Base-by-base conservation (phyloP, 1,140 invertebrate genomes). In the Drosophila seguyi region DNA sequence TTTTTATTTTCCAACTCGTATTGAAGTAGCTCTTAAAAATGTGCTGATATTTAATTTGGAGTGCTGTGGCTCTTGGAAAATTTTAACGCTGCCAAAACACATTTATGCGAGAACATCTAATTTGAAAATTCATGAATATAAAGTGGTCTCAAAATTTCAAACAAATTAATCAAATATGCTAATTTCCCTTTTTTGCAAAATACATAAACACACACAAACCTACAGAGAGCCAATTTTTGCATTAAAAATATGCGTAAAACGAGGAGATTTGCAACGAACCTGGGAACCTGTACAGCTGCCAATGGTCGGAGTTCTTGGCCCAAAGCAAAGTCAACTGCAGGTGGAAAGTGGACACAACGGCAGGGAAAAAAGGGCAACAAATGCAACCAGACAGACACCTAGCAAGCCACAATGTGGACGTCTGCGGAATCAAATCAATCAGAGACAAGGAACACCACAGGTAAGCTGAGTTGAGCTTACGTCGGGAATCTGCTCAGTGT, bases 61-160 rank as follows among this genome's bases (percentile, higher is more conserved):
- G 6, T n/a, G 38, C 18, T 18, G 10, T 42, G 29, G 29, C 20
- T 27, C 16, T 58, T 44, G 50, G 75, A 62, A 60, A 27, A 44
- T 58, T 78, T 78, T 78, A 58, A 63, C 66, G 75, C 42, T 55
- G 44, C 52, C 14, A 77, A 78, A 63, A 78, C 42, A 59, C 65
- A 71, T 78, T 76, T 78, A 58, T 55, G 75, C 60, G 18, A 56
- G 22, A 29, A 5, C 45, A 50, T 52, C 67, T 84, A 85, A 84
- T 84, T 86, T 71, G 65, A 68, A 86, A 62, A 79, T 81, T 85
- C 79, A 85, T 85, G 82, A 85, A 85, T 85, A 85, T 85, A 85
- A 86, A 85, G 84, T 85, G 82, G 59, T 65, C 65, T 59, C 60
- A 72, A 78, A 85, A 81, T 77, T 67, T 52, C 55, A 85, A 81